Evolutionary conservation across 2,113 vertebrate species (phyloP).

Genomic region (Struthidea cinerea): DNA sequence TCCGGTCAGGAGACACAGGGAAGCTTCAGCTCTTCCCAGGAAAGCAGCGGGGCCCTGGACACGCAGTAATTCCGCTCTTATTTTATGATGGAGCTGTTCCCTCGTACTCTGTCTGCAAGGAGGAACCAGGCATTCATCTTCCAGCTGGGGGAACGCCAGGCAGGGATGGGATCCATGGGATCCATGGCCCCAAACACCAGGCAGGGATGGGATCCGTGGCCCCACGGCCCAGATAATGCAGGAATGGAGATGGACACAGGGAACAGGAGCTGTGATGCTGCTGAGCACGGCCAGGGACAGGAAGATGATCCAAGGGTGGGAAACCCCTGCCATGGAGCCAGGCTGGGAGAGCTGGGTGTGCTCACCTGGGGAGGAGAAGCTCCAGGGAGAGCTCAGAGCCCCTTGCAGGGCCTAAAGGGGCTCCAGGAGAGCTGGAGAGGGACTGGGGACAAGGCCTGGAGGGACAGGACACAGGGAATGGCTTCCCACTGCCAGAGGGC

Average conservation of each 20-base stretch:
- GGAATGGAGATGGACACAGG: neutral
- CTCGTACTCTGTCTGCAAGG: fast-evolving
- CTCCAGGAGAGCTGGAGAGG: neutral
- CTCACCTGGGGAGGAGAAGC: neutral
- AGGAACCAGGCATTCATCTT: neutral
- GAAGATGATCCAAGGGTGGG: fast-evolving
- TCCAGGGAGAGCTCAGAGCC: neutral
- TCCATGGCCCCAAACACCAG: neutral
- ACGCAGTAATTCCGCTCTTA: fast-evolving
- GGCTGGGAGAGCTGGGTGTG: neutral
- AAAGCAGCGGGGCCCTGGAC: neutral
- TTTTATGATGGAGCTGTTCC: neutral
- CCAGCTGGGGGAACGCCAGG: neutral
- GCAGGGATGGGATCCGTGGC: neutral
- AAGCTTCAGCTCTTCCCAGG: neutral
- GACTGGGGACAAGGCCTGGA: neutral
- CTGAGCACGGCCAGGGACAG: neutral
- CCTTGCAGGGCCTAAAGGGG: fast-evolving
- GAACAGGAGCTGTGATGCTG: neutral
- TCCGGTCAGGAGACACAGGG: neutral
- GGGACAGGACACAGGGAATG: neutral
- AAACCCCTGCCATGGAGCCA: neutral
- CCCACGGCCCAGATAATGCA: fast-evolving
- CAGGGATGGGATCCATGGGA: neutral
- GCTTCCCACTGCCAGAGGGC: neutral